Percentiles rank a stretch among this genome's conserved stretches.
Evolutionary conservation across 2,113 vertebrate species (phyloP).

Genomic region (Pangasianodon hypophthalmus): DNA sequence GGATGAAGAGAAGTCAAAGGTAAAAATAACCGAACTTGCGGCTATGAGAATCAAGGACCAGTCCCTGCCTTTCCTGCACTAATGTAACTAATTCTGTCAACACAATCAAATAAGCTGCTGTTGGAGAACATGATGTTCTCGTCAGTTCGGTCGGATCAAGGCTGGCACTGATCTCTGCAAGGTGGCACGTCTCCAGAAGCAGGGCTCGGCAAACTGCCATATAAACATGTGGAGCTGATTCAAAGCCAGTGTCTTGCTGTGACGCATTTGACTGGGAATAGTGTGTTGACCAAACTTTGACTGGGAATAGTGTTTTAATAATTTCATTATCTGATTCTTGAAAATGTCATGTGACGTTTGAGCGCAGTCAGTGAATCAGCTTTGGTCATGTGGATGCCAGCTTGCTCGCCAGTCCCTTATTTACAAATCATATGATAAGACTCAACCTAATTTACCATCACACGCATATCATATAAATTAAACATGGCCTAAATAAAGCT

Average conservation of each 20-base stretch:
- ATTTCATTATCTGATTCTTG: background rate
- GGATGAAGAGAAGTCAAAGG: constrained; percentile 98
- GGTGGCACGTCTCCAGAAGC: background rate
- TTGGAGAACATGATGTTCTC: background rate
- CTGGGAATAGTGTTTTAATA: background rate
- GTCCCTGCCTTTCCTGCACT: background rate
- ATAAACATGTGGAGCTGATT: background rate
- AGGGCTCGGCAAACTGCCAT: background rate
- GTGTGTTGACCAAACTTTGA: too few relatives aligned
- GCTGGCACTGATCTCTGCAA: background rate
- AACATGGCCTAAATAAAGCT: background rate
- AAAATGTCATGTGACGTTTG: background rate
- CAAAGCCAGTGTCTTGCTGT: background rate
- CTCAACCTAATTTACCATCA: background rate
- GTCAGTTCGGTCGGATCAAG: background rate
- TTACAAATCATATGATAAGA: background rate
- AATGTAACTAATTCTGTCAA: background rate
- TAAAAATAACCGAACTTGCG: constrained; percentile 57
- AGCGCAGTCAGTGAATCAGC: background rate
- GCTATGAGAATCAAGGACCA: background rate
- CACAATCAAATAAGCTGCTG: background rate
- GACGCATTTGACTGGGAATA: background rate
- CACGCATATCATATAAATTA: background rate
- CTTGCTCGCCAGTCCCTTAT: background rate
- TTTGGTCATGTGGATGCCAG: background rate